Evolutionary conservation across 2,888 invertebrate genomes (phyloP).

Genomic region (Pogonocherus hispidulus): DNA sequence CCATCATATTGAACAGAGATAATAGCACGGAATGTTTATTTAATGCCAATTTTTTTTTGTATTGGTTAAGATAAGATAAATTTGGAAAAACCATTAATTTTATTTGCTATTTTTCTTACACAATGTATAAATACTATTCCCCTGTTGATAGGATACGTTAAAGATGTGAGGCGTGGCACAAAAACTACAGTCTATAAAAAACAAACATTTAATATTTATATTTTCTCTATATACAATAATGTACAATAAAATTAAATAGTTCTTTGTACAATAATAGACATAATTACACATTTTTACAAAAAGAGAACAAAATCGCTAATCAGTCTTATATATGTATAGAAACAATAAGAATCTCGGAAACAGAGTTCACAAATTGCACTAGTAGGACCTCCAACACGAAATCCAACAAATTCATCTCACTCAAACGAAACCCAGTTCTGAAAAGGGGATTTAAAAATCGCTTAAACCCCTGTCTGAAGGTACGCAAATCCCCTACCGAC

Average conservation of each 20-base stretch:
- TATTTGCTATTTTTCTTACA: too few species aligned
- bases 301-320: slow-evolving; percentile 59
- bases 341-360: slow-evolving; percentile 43
- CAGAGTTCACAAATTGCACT: slow-evolving; percentile 46
- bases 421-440: slow-evolving; percentile 4
- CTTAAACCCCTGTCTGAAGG: slow-evolving; percentile 11
- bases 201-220: slow-evolving; percentile 60
- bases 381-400: slow-evolving; percentile 27
- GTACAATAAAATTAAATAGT: slow-evolving; percentile 60
- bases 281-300: slow-evolving; percentile 58
- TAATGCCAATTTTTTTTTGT: too few species aligned
- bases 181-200: slow-evolving; percentile 47
- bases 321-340: slow-evolving; percentile 62
- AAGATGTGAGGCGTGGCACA: slow-evolving; percentile 11
- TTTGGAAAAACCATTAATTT: too few species aligned
- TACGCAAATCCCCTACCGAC: neutral
- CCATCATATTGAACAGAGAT: too few species aligned
- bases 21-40: too few species aligned
- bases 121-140: too few species aligned
- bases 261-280: slow-evolving; percentile 57
- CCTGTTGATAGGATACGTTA: too few species aligned
- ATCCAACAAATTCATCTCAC: slow-evolving; percentile 26
- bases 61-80: too few species aligned
- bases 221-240: slow-evolving; percentile 58
- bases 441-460: neutral